Evolutionary conservation across 2,797 vertebrate genomes (phyloP), one percentile per base, ranked within the genome.

Genomic region (Cyprinella venusta): DNA sequence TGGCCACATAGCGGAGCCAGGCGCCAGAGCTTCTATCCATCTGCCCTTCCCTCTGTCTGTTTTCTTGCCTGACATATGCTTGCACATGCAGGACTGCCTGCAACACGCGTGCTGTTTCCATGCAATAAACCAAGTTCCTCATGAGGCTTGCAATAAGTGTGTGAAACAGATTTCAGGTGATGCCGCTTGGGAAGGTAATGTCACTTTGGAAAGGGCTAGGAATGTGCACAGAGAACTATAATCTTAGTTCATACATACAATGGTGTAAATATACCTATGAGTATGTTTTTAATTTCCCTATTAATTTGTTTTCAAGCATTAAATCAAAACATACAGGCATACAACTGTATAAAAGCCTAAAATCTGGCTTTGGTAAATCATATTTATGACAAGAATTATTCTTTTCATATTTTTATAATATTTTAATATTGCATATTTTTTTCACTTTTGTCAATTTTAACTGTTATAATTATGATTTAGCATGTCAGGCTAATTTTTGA

Each of bases 21-120:
- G 94, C 92, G 90, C 93, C 93, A 93, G 89, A 82, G 80, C 79
- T 87, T 72, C 85, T 72, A 84, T 82, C 61, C 54, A 87, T 86
- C 88, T 88, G 90, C 80, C 83, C 7, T 86, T 85, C 65, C 48
- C 87, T 86, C 63, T 24, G n/a, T 81, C 61, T 78, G 80, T 72
- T 84, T 79, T 65, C 79, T 89, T 89, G 87, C 91, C 89, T 88
- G 91, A 85, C 84, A 84, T 83, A 84, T 84, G 84, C 82, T 63
- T 80, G 40, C 67, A 80, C 33, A 79, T 33, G 50, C 40, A 82
- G 50, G 38, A 40, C 67, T 30, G 81, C 54, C 76, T 80, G 54
- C 78, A 67, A 71, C 79, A 78, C 52, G 61, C 40, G 59, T 81
- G 30, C 54, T 75, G 19, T 80, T 84, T 78, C 87, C 85, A 85